These are phyloP conservation scores for Beaufortia kweichowensis DNA, from an alignment of 2,113 vertebrate genomes.

Conservation along the genomic window DNA sequence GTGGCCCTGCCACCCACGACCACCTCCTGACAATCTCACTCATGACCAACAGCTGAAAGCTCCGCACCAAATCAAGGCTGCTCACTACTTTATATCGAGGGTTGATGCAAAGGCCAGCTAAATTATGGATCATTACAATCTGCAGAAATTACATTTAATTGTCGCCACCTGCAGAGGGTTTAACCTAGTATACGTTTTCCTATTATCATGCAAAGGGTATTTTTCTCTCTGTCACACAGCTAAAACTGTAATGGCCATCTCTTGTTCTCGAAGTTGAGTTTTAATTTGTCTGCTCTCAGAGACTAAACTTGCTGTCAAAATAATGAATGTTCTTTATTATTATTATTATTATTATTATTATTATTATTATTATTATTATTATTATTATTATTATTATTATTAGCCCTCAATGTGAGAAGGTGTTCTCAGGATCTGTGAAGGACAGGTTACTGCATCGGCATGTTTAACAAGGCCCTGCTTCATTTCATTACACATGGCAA, in stretches of 20 bases:
- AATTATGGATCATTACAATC: slow-evolving; percentile 78
- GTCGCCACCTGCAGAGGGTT: slow-evolving; percentile 81
- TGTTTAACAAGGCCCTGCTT: slow-evolving; percentile 81
- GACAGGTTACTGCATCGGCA: slow-evolving; percentile 77
- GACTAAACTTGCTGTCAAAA: not conserved
- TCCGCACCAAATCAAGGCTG: slow-evolving; percentile 54
- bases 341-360: no score
- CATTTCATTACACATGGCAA: slow-evolving; percentile 84
- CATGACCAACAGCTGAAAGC: slow-evolving; percentile 58
- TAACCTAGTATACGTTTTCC: slow-evolving; percentile 76
- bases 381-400: no score
- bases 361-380: no score
- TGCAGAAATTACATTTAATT: slow-evolving; percentile 82
- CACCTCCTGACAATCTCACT: slow-evolving; percentile 54
- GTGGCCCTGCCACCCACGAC: slow-evolving; percentile 50
- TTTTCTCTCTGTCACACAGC: slow-evolving; percentile 43
- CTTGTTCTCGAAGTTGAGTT: slow-evolving; percentile 37
- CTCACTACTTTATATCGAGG: slow-evolving; percentile 52
- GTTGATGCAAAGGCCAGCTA: slow-evolving; percentile 62
- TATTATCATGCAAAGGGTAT: slow-evolving; percentile 68
- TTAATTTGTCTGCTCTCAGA: slow-evolving; percentile 6
- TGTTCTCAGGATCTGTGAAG: slow-evolving; percentile 64
- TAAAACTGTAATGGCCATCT: slow-evolving; percentile 42
- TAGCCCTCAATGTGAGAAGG: not conserved
- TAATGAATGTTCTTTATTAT: not conserved